phyloP scores from a whole-genome alignment of 2,888 invertebrate species.

The Leptopilina syphax region DNA sequence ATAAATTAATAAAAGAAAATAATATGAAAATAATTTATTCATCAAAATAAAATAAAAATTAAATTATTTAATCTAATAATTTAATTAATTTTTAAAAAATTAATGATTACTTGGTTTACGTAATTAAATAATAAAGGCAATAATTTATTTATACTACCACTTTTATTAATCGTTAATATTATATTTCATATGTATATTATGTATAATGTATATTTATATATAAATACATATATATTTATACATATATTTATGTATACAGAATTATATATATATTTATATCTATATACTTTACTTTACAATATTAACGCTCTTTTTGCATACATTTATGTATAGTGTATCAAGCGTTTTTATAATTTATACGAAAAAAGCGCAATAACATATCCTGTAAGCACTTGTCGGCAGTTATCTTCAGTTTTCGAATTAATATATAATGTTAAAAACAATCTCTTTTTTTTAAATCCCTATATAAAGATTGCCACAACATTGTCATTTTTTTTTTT shows the following conservation, averaged over 20 bases:
- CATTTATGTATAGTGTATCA: constrained; percentile 63
- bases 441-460: constrained; percentile 45
- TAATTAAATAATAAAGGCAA: neutral
- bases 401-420: constrained; percentile 31
- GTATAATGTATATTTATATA: constrained; percentile 45
- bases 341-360: constrained; percentile 68
- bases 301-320: constrained; percentile 64
- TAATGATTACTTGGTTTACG: neutral
- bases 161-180: constrained; percentile 38
- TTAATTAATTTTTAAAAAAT: too few species aligned
- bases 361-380: constrained; percentile 66
- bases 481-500: constrained; percentile 56
- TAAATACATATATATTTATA: constrained; percentile 68
- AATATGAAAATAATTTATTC: too few species aligned
- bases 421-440: neutral
- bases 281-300: constrained; percentile 66
- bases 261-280: constrained; percentile 62
- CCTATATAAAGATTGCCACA: constrained; percentile 53
- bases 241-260: constrained; percentile 63
- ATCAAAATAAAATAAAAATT: too few species aligned
- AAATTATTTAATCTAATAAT: too few species aligned
- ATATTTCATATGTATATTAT: constrained; percentile 40
- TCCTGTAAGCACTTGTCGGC: constrained; percentile 56
- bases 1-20: too few species aligned
- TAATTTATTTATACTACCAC: constrained; percentile 27